Evolutionary conservation across 2,888 invertebrate genomes (phyloP).

Genomic region (Drosophila subquinaria): DNA sequence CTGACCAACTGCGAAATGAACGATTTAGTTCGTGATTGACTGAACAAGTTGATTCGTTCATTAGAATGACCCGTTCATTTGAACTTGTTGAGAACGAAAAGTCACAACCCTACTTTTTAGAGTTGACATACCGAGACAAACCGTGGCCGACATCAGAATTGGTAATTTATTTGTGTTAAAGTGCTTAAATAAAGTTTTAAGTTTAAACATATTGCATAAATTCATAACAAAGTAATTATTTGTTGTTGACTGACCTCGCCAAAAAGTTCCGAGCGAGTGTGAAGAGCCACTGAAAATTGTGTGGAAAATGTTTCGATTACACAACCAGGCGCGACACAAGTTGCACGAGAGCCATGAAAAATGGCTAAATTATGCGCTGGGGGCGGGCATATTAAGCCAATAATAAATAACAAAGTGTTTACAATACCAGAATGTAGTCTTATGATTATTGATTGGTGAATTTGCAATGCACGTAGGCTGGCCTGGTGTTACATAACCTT

Average conservation of each 20-base stretch:
- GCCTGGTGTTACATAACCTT: constrained; percentile 65
- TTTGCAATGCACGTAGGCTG: constrained; percentile 30
- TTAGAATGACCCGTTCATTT: too few relatives aligned
- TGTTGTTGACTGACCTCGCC: background rate
- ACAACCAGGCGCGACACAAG: constrained; percentile 56
- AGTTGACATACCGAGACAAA: background rate
- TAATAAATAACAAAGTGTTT: constrained; percentile 12
- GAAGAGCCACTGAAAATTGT: background rate
- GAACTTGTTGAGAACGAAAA: too few relatives aligned
- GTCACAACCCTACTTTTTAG: too few relatives aligned
- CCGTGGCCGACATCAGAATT: constrained; percentile 45
- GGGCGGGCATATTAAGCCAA: constrained; percentile 7
- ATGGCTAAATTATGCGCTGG: constrained; percentile 42
- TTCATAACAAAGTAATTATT: background rate
- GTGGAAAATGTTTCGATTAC: constrained; percentile 57
- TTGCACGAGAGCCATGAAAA: constrained; percentile 44
- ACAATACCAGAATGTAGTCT: background rate
- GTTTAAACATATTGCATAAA: background rate
- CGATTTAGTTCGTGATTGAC: too few relatives aligned
- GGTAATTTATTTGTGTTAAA: constrained; percentile 47
- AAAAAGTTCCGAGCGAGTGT: background rate
- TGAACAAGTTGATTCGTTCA: too few relatives aligned
- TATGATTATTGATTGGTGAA: constrained; percentile 12
- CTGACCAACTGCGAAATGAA: too few relatives aligned
- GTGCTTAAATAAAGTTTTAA: constrained; percentile 25